Base-by-base conservation (phyloP, 2,797 vertebrate species). In the Leptoclinus maculatus region DNA sequence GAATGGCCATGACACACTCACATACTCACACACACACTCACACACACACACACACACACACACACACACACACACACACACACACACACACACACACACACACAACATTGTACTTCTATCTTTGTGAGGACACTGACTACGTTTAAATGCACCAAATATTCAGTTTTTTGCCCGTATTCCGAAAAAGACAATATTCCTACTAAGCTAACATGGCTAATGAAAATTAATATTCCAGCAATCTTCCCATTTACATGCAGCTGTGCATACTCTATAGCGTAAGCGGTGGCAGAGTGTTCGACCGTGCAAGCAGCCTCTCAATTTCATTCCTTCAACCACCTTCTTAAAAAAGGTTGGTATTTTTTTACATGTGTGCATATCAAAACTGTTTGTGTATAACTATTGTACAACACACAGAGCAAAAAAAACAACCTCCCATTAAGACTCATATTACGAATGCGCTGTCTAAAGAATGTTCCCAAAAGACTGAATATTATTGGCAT, bases 1-100 rank as follows among this genome's bases (percentile, higher is more conserved):
- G 49, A 81, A 60, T 80, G 19, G 17, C n/a, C 3, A 66, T 66
- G 27, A 58, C 27, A 51, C 78, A 80, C 57, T 39, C 36, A 54
- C 60, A 67, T 51, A 60, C 49, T 21, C 56, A 75, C 66, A 73
- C 47, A 43, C 39, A 27, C 3, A 39, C 41, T 39, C 45, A 62
- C 27, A 57, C 78, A 80, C 56, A 45, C 41, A 54, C 60, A 67
- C 5, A 32, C 32, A 7, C 32, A 32, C 32, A 43, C 39, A 27
- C 3, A 39, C 41, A 49, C 45, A 62, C 27, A 57, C 78, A 80
- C 56, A 45, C 41, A 54, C 60, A 67, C 5, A 32, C 32, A 7
- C 32, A 32, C 32, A 32, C 32, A 32, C 32, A 32, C 6, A 32
- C 56, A 75, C 67, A 73, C 49, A 43, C 39, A 27, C 4, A 39